Evolutionary conservation across 1,140 invertebrate genomes (phyloP).

Genomic region (Microplitis mediator): DNA sequence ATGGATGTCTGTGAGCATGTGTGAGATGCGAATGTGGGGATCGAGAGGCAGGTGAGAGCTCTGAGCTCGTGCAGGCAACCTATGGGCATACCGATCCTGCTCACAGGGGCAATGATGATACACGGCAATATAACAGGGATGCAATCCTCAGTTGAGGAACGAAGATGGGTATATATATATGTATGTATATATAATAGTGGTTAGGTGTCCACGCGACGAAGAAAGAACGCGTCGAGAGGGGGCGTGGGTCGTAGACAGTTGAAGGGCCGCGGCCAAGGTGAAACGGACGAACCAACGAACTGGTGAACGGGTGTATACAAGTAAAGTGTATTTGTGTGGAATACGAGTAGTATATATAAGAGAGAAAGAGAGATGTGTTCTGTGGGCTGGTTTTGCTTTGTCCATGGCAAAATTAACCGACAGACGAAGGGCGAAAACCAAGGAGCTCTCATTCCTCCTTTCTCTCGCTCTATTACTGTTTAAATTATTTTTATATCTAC

Average conservation of each 20-base stretch:
- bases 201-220: constrained; percentile 5
- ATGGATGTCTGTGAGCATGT: not conserved
- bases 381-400: constrained; percentile 3
- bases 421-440: constrained; percentile 2
- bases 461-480: not conserved
- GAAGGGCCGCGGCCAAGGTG: constrained; percentile 59
- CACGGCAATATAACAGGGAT: no score
- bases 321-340: no score
- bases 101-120: not conserved
- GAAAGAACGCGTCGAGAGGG: constrained; percentile 31
- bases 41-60: no score
- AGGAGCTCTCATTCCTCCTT: not conserved
- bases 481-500: no score
- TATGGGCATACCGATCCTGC: no score
- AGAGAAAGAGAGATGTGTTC: constrained; percentile 33
- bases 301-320: constrained; percentile 8
- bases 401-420: not conserved
- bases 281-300: constrained; percentile 38
- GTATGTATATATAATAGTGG: no score
- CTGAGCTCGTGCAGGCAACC: no score
- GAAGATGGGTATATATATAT: no score
- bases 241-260: constrained; percentile 57
- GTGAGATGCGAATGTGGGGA: no score
- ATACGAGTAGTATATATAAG: no score
- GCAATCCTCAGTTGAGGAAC: no score